Conservation (phyloP, 2,888 invertebrate genomes). For the Chromoteleia sp. region DNA sequence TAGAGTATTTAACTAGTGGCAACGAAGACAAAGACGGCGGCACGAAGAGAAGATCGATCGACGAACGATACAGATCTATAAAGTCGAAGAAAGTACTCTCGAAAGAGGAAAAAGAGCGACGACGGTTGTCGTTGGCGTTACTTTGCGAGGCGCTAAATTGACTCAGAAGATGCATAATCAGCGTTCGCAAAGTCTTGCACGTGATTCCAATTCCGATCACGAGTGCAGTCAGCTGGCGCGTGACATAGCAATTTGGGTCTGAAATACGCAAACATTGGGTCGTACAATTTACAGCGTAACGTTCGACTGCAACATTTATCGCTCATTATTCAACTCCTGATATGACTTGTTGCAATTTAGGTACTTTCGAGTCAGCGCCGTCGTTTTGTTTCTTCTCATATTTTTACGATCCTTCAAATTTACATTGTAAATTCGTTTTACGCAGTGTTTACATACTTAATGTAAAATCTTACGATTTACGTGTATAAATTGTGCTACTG, state of each 20-base stretch:
- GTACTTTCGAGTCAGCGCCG: too few relatives aligned
- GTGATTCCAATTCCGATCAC: constrained; percentile 28
- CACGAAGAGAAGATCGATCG: background rate
- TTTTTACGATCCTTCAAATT: too few relatives aligned
- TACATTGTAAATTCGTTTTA: too few relatives aligned
- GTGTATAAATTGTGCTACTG: too few relatives aligned
- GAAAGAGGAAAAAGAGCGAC: background rate
- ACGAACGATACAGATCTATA: background rate
- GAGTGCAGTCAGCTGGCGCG: constrained; percentile 31
- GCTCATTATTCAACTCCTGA: too few relatives aligned
- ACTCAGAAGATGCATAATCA: constrained; percentile 27
- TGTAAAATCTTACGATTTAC: too few relatives aligned
- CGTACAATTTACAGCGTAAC: background rate
- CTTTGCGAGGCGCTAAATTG: constrained; percentile 11
- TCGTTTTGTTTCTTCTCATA: too few relatives aligned
- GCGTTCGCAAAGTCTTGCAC: constrained; percentile 14
- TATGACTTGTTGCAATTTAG: too few relatives aligned
- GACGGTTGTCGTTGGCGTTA: constrained; percentile 3
- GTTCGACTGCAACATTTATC: too few relatives aligned
- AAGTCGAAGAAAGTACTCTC: constrained; percentile 20
- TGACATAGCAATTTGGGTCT: constrained; percentile 21
- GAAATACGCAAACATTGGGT: background rate
- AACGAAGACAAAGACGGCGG: constrained; percentile 54
- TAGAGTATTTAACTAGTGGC: constrained; percentile 79
- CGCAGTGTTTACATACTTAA: too few relatives aligned